A percentile compares a stretch with the other conserved stretches of the same genome.
These are phyloP conservation scores for Zoanthus sociatus DNA, from an alignment of 92 coral and sea anemone genomes.

Conservation along the genomic window DNA sequence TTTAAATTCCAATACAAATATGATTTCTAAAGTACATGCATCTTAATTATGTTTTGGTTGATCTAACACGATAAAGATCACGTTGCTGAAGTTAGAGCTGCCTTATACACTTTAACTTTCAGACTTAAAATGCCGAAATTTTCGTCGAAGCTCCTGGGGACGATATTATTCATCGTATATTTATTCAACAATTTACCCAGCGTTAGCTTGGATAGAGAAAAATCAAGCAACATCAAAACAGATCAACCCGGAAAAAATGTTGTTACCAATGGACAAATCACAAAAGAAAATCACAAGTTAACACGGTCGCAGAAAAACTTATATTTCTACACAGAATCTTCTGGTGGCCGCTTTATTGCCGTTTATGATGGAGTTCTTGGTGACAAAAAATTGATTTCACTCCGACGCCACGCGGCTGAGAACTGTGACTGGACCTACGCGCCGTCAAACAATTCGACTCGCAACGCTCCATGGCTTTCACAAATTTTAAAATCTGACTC, in stretches of 20 bases:
- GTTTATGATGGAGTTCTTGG: slow-evolving; percentile 11
- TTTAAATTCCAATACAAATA: too few species aligned
- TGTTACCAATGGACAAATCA: neutral
- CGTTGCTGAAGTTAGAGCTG: too few species aligned
- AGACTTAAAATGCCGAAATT: too few species aligned
- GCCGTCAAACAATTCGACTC: neutral
- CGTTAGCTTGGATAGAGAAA: too few species aligned
- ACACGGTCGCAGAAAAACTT: neutral
- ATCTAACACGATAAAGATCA: too few species aligned
- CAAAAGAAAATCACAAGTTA: neutral
- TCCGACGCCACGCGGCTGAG: neutral
- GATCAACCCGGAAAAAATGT: slow-evolving; percentile 15
- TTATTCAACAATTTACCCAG: too few species aligned
- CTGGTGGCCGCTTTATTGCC: slow-evolving; percentile 1
- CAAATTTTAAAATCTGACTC: slow-evolving; percentile 22
- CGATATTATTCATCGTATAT: too few species aligned
- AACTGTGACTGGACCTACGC: slow-evolving; percentile 20
- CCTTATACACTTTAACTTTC: too few species aligned
- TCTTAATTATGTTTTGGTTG: too few species aligned
- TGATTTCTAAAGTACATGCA: too few species aligned
- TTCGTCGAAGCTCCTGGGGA: too few species aligned
- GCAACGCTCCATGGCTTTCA: slow-evolving; percentile 27
- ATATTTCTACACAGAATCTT: slow-evolving; percentile 6
- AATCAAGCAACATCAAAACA: neutral
- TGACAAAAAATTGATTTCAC: neutral